Base-by-base conservation (phyloP, 2,113 vertebrate genomes). In the Chaenogobius annularis region DNA sequence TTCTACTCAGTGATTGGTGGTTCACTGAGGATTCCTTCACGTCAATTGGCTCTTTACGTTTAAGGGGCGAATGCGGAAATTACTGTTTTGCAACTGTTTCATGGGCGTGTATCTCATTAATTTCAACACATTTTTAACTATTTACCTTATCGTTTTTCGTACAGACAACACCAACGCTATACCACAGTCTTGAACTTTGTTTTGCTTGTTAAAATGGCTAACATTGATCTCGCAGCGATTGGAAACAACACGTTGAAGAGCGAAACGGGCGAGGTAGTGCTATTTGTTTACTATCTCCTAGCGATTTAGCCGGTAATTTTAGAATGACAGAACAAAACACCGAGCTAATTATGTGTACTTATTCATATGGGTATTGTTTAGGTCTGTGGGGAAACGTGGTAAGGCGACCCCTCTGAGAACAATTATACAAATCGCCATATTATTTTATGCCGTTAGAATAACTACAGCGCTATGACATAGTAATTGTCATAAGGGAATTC, bases 191-290 rank as follows among this genome's bases (percentile, higher is more conserved):
- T 23, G 0, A 15, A 20, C 1, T 35, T 22, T 23, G 10, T 44
- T 46, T 5, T 12, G 11, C 22, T 10, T 12, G 26, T 4, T 9
- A 70, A 83, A 68, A 94, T 94, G 95, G 81, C 84, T 3, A 65
- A 74, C 0, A 48, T 95, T 9, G 90, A 95, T 66, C 81, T 96
- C 10, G 79, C 64, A 10, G 83, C 85, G 35, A 74, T 94, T 46
- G 92, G 94, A n/a, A 86, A 92, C 3, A 93, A 95, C 52, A 35
- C 87, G 40, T 50, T 95, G 74, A 94, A 93, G 72, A 93, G 84
- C 54, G 88, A 89, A 35, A 93, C 87, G 17, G 93, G 91, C 66
- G 90, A 94, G 94, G 94, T 95, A 82, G 85, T n/a, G 26, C 1
- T 0, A 4, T 3, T 52, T 10, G 12, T 55, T 46, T 22, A 12